phyloP scores from a whole-genome alignment of 2,113 vertebrate species.

The Gila orcuttii region DNA sequence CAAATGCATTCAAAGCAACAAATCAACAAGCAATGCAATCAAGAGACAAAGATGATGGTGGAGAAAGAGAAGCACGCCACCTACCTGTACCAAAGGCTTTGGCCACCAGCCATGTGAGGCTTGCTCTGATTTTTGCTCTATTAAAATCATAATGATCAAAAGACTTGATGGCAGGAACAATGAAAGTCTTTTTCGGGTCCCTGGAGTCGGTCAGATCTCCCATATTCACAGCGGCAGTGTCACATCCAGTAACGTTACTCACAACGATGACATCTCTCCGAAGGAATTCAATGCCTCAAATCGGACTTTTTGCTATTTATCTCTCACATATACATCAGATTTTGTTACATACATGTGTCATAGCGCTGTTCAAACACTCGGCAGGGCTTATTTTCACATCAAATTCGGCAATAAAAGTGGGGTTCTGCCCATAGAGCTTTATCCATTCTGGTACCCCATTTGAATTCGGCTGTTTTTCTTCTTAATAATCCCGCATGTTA shows the following conservation, averaged over 20 bases:
- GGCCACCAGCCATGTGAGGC: constrained; percentile 93
- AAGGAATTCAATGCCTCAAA: constrained; percentile 65
- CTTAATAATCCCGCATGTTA: constrained; percentile 49
- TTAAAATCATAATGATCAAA: constrained; percentile 96
- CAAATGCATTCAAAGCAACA: not conserved
- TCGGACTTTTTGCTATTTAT: constrained; percentile 14
- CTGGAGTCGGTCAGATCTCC: constrained; percentile 84
- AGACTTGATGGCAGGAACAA: constrained; percentile 89
- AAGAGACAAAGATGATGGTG: constrained; percentile 36
- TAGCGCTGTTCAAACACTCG: not conserved
- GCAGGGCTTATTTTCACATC: not conserved
- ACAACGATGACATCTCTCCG: constrained; percentile 71
- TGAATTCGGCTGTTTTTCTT: constrained; percentile 45
- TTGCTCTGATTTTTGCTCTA: constrained; percentile 92
- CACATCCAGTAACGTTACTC: constrained; percentile 50
- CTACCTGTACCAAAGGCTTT: constrained; percentile 97
- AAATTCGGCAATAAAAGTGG: constrained; percentile 32
- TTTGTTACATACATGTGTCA: not conserved
- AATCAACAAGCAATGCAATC: not conserved
- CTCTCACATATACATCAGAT: not conserved
- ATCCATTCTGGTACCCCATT: constrained; percentile 70
- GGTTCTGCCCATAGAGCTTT: constrained; percentile 60
- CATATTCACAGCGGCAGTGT: constrained; percentile 74
- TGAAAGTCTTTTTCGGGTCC: constrained; percentile 85
- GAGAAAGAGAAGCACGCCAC: constrained; percentile 67